A percentile compares a stretch with the other conserved stretches of the same genome.
phyloP scores from a whole-genome alignment of 2,888 invertebrate genomes.

The Spilarctia lutea region DNA sequence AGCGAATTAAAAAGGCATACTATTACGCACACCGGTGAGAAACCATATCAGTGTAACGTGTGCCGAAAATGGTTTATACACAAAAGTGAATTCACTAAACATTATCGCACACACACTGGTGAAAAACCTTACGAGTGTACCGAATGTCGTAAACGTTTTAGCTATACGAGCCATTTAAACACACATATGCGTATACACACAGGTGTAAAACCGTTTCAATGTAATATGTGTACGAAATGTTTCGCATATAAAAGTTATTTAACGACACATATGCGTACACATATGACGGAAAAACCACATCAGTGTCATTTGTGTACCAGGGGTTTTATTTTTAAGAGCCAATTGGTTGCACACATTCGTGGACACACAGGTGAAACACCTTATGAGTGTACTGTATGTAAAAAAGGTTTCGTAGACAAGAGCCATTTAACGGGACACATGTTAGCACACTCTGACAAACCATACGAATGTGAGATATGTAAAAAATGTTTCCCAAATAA shows the following conservation, averaged over 20 bases:
- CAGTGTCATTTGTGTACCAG: neutral
- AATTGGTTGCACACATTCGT: neutral
- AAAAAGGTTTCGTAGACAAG: neutral
- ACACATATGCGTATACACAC: conserved; percentile 1
- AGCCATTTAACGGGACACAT: neutral
- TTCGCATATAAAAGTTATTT: conserved; percentile 6
- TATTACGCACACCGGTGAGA: conserved; percentile 7
- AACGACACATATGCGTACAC: neutral
- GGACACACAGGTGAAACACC: conserved; percentile 4
- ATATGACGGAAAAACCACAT: neutral
- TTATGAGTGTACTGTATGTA: neutral
- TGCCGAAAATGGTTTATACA: neutral
- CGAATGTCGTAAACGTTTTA: neutral
- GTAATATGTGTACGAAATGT: neutral
- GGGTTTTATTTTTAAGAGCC: neutral
- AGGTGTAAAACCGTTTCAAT: neutral
- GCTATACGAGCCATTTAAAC: neutral
- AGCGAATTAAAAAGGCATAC: conserved; percentile 7
- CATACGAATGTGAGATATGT: conserved; percentile 5
- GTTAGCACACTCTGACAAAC: conserved; percentile 3
- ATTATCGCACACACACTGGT: neutral
- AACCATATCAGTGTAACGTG: conserved; percentile 8
- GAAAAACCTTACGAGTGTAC: neutral
- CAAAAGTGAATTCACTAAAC: conserved; percentile 1
- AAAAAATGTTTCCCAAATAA: conserved; percentile 6